Percentiles rank a stretch among this genome's conserved stretches.
Conservation (phyloP, 1,140 invertebrate genomes). For the Anthonomus grandis region DNA sequence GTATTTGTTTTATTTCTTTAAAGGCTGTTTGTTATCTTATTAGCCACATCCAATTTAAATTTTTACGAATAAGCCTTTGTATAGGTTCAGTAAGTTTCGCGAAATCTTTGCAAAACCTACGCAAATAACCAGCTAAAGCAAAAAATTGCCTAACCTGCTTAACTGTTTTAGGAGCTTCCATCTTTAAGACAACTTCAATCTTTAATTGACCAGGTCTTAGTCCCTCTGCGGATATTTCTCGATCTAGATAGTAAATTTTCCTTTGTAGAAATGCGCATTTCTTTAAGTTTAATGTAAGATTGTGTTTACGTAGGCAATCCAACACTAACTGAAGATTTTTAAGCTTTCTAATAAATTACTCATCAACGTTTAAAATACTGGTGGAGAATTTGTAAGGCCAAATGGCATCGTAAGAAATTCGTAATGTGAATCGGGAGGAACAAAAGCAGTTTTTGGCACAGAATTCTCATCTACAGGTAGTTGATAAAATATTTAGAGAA, state of each 20-base stretch:
- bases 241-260: not conserved
- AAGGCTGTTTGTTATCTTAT: too few species aligned
- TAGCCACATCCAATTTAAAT: too few species aligned
- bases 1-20: too few species aligned
- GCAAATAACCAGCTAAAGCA: not conserved
- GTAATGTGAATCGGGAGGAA: not conserved
- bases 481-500: too few species aligned
- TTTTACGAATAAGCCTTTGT: too few species aligned
- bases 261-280: not conserved
- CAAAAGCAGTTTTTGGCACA: not conserved
- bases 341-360: not conserved
- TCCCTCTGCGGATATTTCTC: not conserved
- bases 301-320: too few species aligned
- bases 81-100: too few species aligned
- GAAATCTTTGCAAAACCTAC: too few species aligned
- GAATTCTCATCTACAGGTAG: not conserved
- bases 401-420: not conserved
- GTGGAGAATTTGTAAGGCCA: not conserved
- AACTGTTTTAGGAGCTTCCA: not conserved
- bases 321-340: not conserved
- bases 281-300: not conserved
- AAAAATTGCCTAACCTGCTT: not conserved
- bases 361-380: not conserved
- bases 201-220: not conserved
- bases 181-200: not conserved